Evolutionary conservation across 2,797 vertebrate genomes (phyloP).

Genomic region (Sebastiscus tertius): DNA sequence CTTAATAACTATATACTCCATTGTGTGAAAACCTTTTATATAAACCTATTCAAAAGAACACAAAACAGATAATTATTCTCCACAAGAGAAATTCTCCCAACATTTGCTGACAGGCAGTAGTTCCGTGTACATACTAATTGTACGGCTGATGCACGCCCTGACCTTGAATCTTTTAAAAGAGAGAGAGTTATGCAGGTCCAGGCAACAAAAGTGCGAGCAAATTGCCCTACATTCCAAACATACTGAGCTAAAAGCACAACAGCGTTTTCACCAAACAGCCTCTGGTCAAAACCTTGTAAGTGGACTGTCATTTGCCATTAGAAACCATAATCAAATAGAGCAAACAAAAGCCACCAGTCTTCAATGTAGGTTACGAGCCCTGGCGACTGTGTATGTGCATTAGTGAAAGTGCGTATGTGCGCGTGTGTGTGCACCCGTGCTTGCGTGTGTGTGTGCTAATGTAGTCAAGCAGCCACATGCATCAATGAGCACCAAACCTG

Average conservation of each 20-base stretch:
- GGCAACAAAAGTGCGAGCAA: slow-evolving; percentile 21
- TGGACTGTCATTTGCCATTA: slow-evolving; percentile 64
- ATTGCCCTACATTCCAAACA: slow-evolving; percentile 64
- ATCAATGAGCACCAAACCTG: slow-evolving; percentile 51
- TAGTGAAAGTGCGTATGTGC: slow-evolving; percentile 23
- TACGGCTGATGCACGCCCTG: slow-evolving; percentile 11
- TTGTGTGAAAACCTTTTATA: background rate
- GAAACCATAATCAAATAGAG: slow-evolving; percentile 65
- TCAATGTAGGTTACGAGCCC: slow-evolving; percentile 59
- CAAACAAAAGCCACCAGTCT: slow-evolving; percentile 64
- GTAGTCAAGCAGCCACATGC: slow-evolving; percentile 53
- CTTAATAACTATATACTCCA: background rate
- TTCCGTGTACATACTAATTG: slow-evolving; percentile 22
- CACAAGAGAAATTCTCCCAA: background rate
- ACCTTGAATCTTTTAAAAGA: slow-evolving; percentile 46
- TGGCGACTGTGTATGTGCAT: slow-evolving; percentile 48
- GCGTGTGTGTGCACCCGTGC: slow-evolving; percentile 5
- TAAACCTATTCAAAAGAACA: background rate
- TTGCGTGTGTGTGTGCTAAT: slow-evolving; percentile 38
- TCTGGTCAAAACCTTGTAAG: slow-evolving; percentile 66
- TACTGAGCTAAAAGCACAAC: slow-evolving; percentile 67
- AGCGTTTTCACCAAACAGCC: slow-evolving; percentile 64
- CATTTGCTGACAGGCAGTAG: slow-evolving; percentile 9
- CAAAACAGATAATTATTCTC: background rate
- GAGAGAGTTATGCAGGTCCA: slow-evolving; percentile 2